Conservation (phyloP, 2,797 vertebrate genomes). For the Gephyroberyx darwinii region DNA sequence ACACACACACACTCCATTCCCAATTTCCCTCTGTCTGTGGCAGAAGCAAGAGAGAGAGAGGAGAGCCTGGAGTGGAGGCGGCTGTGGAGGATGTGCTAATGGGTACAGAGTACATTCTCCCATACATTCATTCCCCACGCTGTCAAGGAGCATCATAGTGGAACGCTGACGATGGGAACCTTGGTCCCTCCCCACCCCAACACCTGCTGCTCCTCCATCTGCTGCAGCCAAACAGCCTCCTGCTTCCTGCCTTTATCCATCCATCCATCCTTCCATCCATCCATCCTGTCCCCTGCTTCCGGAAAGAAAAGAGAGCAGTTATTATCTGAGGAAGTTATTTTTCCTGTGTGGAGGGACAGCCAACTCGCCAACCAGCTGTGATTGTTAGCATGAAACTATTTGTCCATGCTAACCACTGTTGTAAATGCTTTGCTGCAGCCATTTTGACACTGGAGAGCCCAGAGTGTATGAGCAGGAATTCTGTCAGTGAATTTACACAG, state of each 20-base stretch:
- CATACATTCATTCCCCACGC: conserved; percentile 87
- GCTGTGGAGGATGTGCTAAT: conserved; percentile 81
- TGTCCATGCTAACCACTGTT: background rate
- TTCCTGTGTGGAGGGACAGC: conserved; percentile 2
- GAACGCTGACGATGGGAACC: conserved; percentile 87
- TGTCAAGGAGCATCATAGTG: conserved; percentile 90
- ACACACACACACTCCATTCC: conserved; percentile 10
- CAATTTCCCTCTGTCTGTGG: conserved; percentile 17
- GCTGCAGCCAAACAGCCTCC: conserved; percentile 81
- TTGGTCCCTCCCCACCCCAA: conserved; percentile 82
- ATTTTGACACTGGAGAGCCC: conserved; percentile 7
- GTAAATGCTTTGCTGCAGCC: conserved; percentile 21
- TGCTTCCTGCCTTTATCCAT: conserved; percentile 74
- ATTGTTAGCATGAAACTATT: conserved; percentile 37
- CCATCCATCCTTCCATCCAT: conserved; percentile 59
- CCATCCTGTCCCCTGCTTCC: background rate
- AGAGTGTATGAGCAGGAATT: conserved; percentile 25
- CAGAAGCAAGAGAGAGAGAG: conserved; percentile 62
- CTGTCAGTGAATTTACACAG: conserved; percentile 10
- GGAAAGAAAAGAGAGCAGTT: conserved; percentile 8
- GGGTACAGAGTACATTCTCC: conserved; percentile 86
- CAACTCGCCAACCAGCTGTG: conserved; percentile 13
- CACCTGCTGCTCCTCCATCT: conserved; percentile 98
- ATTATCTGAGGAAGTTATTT: conserved; percentile 27
- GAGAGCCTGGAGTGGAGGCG: conserved; percentile 36